These are phyloP conservation scores for Limanda limanda DNA, from an alignment of 2,113 vertebrate genomes.

Conservation along the genomic window DNA sequence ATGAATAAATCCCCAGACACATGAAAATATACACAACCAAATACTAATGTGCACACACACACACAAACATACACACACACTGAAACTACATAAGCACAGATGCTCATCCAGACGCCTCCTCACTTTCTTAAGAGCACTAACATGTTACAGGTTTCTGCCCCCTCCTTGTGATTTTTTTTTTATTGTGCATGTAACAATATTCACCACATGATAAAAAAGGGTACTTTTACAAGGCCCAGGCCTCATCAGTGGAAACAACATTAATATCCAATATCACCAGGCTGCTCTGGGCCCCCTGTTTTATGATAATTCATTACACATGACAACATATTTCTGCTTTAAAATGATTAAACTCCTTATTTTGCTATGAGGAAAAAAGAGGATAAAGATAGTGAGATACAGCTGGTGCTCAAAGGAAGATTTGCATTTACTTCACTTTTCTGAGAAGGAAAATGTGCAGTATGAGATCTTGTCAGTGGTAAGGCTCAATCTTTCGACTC, in stretches of 20 bases:
- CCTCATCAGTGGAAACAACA: conserved; percentile 29
- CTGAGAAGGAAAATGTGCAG: not conserved
- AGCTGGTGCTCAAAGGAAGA: not conserved
- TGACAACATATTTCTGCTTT: conserved; percentile 29
- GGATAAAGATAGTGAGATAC: conserved; percentile 1
- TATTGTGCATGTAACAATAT: conserved; percentile 57
- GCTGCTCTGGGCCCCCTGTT: conserved; percentile 11
- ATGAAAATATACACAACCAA: not conserved
- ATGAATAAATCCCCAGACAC: conserved; percentile 8
- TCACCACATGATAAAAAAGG: conserved; percentile 48
- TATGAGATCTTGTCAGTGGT: not conserved
- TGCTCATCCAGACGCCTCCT: not conserved
- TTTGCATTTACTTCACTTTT: not conserved
- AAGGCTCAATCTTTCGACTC: not conserved
- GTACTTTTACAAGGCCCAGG: conserved; percentile 1
- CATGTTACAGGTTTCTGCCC: conserved; percentile 4
- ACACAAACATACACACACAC: not conserved
- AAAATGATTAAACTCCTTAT: conserved; percentile 41
- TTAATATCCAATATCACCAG: conserved; percentile 46
- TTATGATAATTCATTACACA: conserved; percentile 61
- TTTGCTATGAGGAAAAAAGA: conserved; percentile 21
- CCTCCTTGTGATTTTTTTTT: conserved; percentile 29
- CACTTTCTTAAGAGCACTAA: not conserved
- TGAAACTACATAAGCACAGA: conserved; percentile 5
- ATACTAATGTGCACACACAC: conserved; percentile 1